phyloP scores from a whole-genome alignment of 2,888 invertebrate species.

The Leucophenga montana region DNA sequence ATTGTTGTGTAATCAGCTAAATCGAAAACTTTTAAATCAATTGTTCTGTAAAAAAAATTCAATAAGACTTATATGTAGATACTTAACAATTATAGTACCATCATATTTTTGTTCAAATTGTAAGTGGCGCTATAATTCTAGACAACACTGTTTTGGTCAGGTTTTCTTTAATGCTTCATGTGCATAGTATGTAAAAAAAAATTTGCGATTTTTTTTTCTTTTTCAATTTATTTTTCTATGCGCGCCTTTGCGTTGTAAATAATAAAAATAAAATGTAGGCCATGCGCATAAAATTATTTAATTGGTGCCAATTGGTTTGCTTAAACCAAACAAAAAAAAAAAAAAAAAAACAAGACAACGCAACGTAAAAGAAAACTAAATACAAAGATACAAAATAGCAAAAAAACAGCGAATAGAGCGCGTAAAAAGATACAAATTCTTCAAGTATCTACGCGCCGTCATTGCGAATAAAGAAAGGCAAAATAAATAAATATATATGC shows the following conservation, averaged over 20 bases:
- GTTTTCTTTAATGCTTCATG: slow-evolving; percentile 16
- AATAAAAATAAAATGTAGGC: slow-evolving; percentile 60
- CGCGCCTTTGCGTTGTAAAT: slow-evolving; percentile 25
- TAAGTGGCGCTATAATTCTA: too few species aligned
- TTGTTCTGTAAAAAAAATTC: too few species aligned
- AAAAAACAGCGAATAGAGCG: not conserved
- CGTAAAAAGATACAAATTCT: not conserved
- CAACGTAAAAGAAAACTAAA: slow-evolving; percentile 37
- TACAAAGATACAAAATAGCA: not conserved
- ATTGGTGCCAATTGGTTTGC: slow-evolving; percentile 60
- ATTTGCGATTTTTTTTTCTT: not conserved
- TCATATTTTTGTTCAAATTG: too few species aligned
- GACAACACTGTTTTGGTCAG: slow-evolving; percentile 27
- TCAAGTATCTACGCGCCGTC: not conserved
- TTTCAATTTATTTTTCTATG: not conserved
- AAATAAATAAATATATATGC: not conserved
- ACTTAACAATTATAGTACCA: too few species aligned
- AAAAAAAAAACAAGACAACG: slow-evolving; percentile 32
- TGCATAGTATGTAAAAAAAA: not conserved
- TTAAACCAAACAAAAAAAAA: slow-evolving; percentile 38
- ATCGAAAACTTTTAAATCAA: too few species aligned
- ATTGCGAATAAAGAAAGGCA: not conserved
- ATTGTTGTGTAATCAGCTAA: too few species aligned
- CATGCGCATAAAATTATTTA: slow-evolving; percentile 67
- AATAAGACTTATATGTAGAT: too few species aligned